Evolutionary conservation across 2,888 invertebrate genomes (phyloP).

Genomic region (Lottia scabra): DNA sequence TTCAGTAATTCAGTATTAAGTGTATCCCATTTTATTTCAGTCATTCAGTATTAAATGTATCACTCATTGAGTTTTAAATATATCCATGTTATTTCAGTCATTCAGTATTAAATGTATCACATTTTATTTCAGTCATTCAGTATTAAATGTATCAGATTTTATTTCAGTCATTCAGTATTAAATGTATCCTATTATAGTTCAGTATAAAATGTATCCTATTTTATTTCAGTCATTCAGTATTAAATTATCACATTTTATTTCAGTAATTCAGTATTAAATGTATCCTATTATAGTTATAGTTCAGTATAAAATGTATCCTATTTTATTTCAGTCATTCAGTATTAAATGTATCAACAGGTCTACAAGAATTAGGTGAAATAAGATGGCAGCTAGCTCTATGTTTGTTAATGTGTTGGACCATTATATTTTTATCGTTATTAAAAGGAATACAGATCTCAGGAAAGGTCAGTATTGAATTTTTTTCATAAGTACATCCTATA

Average conservation of each 20-base stretch:
- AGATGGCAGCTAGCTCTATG: slow-evolving; percentile 65
- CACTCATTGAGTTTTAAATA: background rate
- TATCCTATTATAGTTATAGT: background rate
- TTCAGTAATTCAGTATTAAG: too few relatives aligned
- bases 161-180: too few relatives aligned
- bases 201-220: background rate
- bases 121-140: too few relatives aligned
- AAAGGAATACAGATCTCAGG: slow-evolving; percentile 66
- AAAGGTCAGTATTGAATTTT: slow-evolving; percentile 59
- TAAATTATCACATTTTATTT: background rate
- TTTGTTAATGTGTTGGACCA: slow-evolving; percentile 64
- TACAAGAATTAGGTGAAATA: slow-evolving; percentile 42
- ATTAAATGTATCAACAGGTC: slow-evolving; percentile 41
- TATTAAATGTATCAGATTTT: too few relatives aligned
- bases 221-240: background rate
- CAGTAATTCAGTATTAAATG: background rate
- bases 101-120: background rate
- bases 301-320: too few relatives aligned
- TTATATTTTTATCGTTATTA: slow-evolving; percentile 65
- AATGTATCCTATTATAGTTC: background rate
- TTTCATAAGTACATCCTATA: too few relatives aligned
- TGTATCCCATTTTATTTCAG: too few relatives aligned
- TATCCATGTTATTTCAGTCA: too few relatives aligned
- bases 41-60: too few relatives aligned
- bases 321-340: slow-evolving; percentile 47